Conservation (phyloP, 2,888 invertebrate species). For the Epinotia nisella region DNA sequence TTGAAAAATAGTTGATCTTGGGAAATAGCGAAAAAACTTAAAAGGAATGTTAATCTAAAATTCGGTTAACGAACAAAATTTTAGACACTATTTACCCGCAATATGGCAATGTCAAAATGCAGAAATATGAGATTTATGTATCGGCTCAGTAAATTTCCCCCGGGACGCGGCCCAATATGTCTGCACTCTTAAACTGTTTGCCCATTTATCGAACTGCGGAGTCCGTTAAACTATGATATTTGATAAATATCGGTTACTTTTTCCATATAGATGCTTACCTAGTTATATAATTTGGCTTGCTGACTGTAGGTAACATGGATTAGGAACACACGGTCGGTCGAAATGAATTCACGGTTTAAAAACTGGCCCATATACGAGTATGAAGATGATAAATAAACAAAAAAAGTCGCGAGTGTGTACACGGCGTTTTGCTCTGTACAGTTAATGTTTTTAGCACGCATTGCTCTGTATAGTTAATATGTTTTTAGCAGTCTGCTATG, state of each 20-base stretch:
- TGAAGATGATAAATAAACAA: too few species aligned
- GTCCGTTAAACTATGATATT: slow-evolving; percentile 27
- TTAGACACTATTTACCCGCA: slow-evolving; percentile 33
- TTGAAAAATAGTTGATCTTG: not conserved
- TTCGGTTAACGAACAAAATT: not conserved
- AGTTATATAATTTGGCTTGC: not conserved
- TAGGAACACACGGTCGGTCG: too few species aligned
- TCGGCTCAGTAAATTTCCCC: slow-evolving; percentile 45
- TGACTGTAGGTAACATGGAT: too few species aligned
- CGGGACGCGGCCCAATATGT: slow-evolving; percentile 39
- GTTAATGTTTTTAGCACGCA: too few species aligned
- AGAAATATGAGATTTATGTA: slow-evolving; percentile 46
- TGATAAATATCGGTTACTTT: slow-evolving; percentile 1
- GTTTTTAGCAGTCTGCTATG: too few species aligned
- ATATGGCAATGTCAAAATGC: slow-evolving; percentile 40
- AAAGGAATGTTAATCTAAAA: slow-evolving; percentile 7
- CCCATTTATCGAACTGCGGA: slow-evolving; percentile 34
- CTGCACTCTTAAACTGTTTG: slow-evolving; percentile 46
- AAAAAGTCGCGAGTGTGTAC: too few species aligned
- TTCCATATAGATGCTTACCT: too few species aligned
- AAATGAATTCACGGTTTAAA: too few species aligned
- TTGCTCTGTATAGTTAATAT: too few species aligned
- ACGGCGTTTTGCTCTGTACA: too few species aligned
- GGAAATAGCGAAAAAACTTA: not conserved
- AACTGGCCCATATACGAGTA: too few species aligned